These are phyloP conservation scores for Brachionichthys hirsutus DNA, from an alignment of 2,113 vertebrate genomes.

Conservation along the genomic window DNA sequence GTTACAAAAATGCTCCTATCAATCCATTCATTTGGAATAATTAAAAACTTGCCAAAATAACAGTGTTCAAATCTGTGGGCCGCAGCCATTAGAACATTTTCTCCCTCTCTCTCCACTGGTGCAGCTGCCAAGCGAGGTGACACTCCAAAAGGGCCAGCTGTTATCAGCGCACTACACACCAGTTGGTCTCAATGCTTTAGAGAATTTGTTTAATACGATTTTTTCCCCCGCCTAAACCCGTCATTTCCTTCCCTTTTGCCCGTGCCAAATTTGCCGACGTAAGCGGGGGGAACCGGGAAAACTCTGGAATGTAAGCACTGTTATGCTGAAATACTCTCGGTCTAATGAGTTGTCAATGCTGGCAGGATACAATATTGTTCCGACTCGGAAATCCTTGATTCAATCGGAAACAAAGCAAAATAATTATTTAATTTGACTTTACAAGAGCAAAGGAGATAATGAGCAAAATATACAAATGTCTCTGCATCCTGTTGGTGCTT, in stretches of 20 bases:
- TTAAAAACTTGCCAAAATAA: conserved; percentile 74
- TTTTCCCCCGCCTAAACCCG: conserved; percentile 30
- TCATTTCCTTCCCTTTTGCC: conserved; percentile 47
- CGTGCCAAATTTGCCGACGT: conserved; percentile 69
- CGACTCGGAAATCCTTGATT: too few species aligned
- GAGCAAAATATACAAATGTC: conserved; percentile 46
- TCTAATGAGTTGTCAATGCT: conserved; percentile 73
- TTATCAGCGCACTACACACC: conserved; percentile 80
- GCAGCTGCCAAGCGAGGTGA: conserved; percentile 71
- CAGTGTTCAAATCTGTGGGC: conserved; percentile 62
- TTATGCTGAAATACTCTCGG: conserved; percentile 64
- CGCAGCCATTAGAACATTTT: conserved; percentile 62
- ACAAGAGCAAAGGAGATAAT: conserved; percentile 58
- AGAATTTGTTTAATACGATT: conserved; percentile 78
- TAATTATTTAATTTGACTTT: conserved; percentile 55
- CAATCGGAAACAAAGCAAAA: conserved; percentile 44
- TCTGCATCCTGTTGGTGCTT: conserved; percentile 12
- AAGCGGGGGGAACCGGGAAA: conserved; percentile 60
- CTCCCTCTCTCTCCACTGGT: conserved; percentile 45
- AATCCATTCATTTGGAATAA: conserved; percentile 75
- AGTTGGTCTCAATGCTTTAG: conserved; percentile 75
- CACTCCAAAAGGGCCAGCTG: conserved; percentile 75
- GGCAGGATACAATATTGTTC: conserved; percentile 48
- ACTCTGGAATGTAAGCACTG: conserved; percentile 64
- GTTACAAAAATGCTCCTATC: conserved; percentile 40